A percentile compares a stretch with the other conserved stretches of the same genome.
Evolutionary conservation across 2,888 invertebrate genomes (phyloP).

Genomic region (Adela reaumurella): DNA sequence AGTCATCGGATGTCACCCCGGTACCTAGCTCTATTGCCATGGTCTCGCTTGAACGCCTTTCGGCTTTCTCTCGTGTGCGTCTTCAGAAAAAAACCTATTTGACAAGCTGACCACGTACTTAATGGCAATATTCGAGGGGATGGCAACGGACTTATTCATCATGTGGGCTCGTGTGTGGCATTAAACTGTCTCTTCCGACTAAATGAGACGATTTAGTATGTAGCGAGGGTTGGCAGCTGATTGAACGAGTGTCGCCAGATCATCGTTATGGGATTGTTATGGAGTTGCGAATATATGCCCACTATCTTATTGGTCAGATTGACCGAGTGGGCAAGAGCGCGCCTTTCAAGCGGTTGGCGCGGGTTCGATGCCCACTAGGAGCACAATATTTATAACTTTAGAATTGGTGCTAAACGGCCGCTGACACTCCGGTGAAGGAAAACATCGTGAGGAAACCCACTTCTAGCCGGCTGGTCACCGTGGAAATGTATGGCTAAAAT

Average conservation of each 20-base stretch:
- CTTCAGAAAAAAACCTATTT: not conserved
- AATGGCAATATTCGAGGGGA: conserved; percentile 54
- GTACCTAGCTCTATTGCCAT: not conserved
- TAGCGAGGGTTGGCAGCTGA: not conserved
- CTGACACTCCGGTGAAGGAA: no score
- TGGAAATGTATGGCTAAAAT: no score
- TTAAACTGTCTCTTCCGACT: conserved; percentile 20
- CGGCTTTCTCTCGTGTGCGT: no score
- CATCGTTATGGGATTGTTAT: not conserved
- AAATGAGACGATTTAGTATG: not conserved
- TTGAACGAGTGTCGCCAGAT: not conserved
- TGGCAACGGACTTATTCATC: conserved; percentile 51
- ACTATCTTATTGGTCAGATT: no score
- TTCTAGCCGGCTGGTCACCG: no score
- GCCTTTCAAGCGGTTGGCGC: no score
- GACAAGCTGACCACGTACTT: conserved; percentile 52
- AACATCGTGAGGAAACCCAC: no score
- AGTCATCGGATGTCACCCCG: not conserved
- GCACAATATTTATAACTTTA: no score
- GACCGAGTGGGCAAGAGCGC: no score
- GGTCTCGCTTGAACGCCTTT: not conserved
- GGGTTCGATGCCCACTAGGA: no score
- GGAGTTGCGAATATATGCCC: no score
- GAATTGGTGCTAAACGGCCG: no score
- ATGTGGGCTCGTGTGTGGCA: conserved; percentile 51